Evolutionary conservation across 1,140 invertebrate genomes (phyloP).

Genomic region (Lerema accius): DNA sequence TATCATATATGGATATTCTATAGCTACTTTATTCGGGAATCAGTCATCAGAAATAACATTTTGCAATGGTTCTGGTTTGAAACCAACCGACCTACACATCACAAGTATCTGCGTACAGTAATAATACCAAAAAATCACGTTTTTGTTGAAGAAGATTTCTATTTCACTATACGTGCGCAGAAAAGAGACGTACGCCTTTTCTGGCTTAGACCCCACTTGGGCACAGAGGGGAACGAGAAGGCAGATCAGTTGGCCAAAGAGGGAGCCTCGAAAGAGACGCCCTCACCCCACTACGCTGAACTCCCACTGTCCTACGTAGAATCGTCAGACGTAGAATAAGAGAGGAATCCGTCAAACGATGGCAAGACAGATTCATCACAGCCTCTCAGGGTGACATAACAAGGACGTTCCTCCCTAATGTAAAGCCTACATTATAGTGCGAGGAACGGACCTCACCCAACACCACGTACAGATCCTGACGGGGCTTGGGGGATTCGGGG

Average conservation of each 20-base stretch:
- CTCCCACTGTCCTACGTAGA: slow-evolving; percentile 3
- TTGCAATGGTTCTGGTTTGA: too few species aligned
- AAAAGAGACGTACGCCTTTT: slow-evolving; percentile 7
- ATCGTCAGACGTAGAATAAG: slow-evolving; percentile 1
- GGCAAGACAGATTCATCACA: background rate
- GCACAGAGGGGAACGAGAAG: slow-evolving; percentile 37
- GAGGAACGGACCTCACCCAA: background rate
- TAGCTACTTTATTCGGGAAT: too few species aligned
- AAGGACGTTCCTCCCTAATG: slow-evolving; percentile 2
- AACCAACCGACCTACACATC: too few species aligned
- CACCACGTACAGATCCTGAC: background rate
- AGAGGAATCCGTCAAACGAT: background rate
- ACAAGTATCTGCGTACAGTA: too few species aligned
- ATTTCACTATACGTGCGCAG: background rate
- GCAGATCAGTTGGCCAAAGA: slow-evolving; percentile 35
- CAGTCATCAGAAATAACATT: too few species aligned
- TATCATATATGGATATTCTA: too few species aligned
- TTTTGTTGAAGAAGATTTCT: too few species aligned
- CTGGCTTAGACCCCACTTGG: slow-evolving; percentile 38
- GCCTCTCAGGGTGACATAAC: background rate
- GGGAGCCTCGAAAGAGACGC: slow-evolving; percentile 21
- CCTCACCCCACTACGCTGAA: slow-evolving; percentile 21
- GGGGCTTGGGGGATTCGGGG: background rate
- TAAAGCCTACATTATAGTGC: background rate
- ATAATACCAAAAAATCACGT: too few species aligned